Base-by-base conservation (phyloP, 1,140 invertebrate species). In the Eubasilissa regina region DNA sequence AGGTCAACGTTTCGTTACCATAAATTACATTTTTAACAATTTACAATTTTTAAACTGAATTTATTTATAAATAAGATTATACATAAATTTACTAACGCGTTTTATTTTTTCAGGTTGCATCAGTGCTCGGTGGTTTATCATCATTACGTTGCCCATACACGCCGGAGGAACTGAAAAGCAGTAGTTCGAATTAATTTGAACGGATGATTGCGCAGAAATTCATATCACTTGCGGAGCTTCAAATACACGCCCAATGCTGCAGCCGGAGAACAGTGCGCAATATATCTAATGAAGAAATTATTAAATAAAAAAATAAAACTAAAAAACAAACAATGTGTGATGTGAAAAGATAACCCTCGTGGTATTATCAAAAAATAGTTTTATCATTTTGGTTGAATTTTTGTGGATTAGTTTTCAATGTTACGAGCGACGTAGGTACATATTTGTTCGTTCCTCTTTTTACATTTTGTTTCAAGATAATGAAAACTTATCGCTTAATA, bases 291-390 rank as follows among this genome's bases (percentile, higher is more conserved):
- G 19, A 64, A 35, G 25, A 35, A 35, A 25, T 25, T 43, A 64
- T 35, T 44, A 35, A 35, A 35, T 35, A 43, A 43, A 1, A 43
- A 64, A 64, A 8, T 1, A 25, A 35, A 21, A 44, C 8, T 53
- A 73, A 51, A 53, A 73, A 73, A n/a, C 21, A 73, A 73, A 73
- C n/a, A 48, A 73, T 73, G 70, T 53, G 21, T 25, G 19, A 53
- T 73, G 21, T 73, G 43, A 81, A 78, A 25, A 81, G 80, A 81
- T 81, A 81, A 81, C 80, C 58, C 73, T 58, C 64, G 80, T 68
- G 73, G 73, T 72, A 66, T 75, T 60, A 75, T 75, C 51, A 44
- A 43, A 15, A 60, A 60, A 45, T 19, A 58, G 13, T 70, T 70
- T 70, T 70, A 70, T 70, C 44, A 17, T 47, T 66, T 70, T 17